Percentiles rank a stretch among this genome's conserved stretches.
These are phyloP conservation scores for Pogonophryne albipinna DNA, from an alignment of 2,797 vertebrate species.

Conservation along the genomic window DNA sequence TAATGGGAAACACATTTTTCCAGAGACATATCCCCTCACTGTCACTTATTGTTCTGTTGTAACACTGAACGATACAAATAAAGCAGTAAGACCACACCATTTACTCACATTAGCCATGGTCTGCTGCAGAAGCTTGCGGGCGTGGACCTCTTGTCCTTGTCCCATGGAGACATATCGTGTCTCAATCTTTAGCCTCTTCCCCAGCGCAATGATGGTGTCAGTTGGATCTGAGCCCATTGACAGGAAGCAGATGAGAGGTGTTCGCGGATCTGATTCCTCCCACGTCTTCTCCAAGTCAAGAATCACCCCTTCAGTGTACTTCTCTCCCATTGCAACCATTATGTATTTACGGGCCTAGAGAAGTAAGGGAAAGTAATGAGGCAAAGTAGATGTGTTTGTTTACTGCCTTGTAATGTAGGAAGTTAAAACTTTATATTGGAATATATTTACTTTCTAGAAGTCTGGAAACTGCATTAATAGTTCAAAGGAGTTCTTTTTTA, in stretches of 20 bases:
- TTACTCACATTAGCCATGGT: constrained; percentile 91
- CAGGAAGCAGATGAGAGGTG: constrained; percentile 95
- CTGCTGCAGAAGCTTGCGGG: constrained; percentile 93
- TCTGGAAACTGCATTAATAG: constrained; percentile 18
- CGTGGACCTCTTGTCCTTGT: constrained; percentile 94
- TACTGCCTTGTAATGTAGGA: constrained; percentile 13
- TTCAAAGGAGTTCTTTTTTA: constrained; percentile 17
- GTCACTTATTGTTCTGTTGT: background rate
- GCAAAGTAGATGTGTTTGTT: constrained; percentile 23
- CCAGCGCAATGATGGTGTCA: constrained; percentile 93
- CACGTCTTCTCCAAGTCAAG: constrained; percentile 94
- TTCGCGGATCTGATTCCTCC: constrained; percentile 93
- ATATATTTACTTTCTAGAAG: constrained; percentile 27
- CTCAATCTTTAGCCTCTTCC: constrained; percentile 91
- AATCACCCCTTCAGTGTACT: constrained; percentile 90
- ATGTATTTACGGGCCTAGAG: constrained; percentile 95
- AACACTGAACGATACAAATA: constrained; percentile 11
- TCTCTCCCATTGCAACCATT: constrained; percentile 90
- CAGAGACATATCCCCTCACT: background rate
- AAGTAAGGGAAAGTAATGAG: constrained; percentile 17
- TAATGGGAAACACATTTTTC: background rate
- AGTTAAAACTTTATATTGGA: constrained; percentile 34
- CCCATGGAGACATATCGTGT: constrained; percentile 95
- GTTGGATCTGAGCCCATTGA: constrained; percentile 98
- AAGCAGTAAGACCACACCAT: constrained; percentile 15